Evolutionary conservation across 2,888 invertebrate genomes (phyloP), one percentile per base, ranked within the genome.

Genomic region (Operophtera brumata): DNA sequence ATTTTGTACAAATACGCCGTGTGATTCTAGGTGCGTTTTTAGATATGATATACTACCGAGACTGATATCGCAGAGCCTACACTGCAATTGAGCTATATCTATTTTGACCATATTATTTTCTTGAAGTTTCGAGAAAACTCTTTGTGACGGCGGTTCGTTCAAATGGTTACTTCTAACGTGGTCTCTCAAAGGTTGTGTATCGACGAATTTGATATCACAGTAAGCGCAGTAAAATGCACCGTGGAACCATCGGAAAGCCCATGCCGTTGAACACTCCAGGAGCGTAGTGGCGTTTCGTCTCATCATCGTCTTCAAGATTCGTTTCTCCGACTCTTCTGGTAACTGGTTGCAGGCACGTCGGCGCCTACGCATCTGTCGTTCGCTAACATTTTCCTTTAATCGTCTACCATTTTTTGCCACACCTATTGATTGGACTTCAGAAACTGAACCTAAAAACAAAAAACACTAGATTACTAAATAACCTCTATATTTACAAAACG

Each of bases 51-150:
- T 64, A 12, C 65, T 67, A 11, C 71, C 67, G 3, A 86, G 44
- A 26, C 57, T 25, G n/a, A 62, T 55, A 43, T 69, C 65, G 61
- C 90, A 90, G 1, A 86, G 36, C 35, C 79, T 79, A 67, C 90
- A 90, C 11, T 62, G 69, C 6, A 89, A 70, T 46, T 80, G 70
- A 0, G 78, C 70, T 20, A 88, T 73, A 35, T 90, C 89, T n/a
- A 89, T 72, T 75, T 90, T 90, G 1, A 89, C 72, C 86, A 87
- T 83, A 58, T 88, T 89, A 58, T 88, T 88, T 71, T 88, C 88
- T 1, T 75, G 83, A 1, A 89, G 65, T 64, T 90, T 90, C 0
- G 83, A 69, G 58, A 89, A 90, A 11, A 90, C 69, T 54, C 62
- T 77, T 44, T 78, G 77, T 0, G 82, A 82, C 0, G 84, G 85